These are phyloP conservation scores for Byasa hedistus DNA, from an alignment of 2,888 invertebrate genomes.

Conservation along the genomic window DNA sequence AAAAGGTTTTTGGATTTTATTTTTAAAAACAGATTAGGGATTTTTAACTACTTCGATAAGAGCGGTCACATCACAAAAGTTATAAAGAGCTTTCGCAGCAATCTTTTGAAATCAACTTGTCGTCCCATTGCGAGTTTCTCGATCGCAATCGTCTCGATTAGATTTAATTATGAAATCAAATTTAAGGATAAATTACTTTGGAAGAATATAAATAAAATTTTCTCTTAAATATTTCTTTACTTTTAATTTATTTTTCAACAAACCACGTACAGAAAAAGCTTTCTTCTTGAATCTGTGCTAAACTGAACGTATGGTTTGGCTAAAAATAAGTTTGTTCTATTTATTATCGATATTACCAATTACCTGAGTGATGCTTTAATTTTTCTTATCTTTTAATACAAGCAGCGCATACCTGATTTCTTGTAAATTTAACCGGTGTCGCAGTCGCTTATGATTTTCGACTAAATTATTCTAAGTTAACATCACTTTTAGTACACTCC, in stretches of 20 bases:
- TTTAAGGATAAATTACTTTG: not conserved
- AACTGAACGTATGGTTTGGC: too few species aligned
- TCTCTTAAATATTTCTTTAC: too few species aligned
- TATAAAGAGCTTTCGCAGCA: slow-evolving; percentile 27
- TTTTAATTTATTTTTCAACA: too few species aligned
- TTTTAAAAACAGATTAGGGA: not conserved
- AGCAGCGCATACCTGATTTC: too few species aligned
- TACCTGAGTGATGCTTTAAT: too few species aligned
- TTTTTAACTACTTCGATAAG: slow-evolving; percentile 23
- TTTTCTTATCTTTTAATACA: too few species aligned
- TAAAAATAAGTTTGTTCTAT: too few species aligned
- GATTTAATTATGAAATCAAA: not conserved
- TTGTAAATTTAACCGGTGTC: too few species aligned
- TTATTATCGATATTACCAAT: too few species aligned
- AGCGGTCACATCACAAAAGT: slow-evolving; percentile 6
- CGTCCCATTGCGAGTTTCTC: slow-evolving; percentile 52
- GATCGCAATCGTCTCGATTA: not conserved
- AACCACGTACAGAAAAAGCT: too few species aligned
- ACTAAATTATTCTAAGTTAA: slow-evolving; percentile 42
- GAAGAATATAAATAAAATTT: not conserved
- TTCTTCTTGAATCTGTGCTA: too few species aligned
- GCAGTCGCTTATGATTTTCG: slow-evolving; percentile 44
- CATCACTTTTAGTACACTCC: too few species aligned
- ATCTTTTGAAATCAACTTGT: slow-evolving; percentile 61
- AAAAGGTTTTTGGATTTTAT: not conserved